Evolutionary conservation across 2,113 vertebrate genomes (phyloP), one percentile per base, ranked within the genome.

Genomic region (Salvelinus namaycush): DNA sequence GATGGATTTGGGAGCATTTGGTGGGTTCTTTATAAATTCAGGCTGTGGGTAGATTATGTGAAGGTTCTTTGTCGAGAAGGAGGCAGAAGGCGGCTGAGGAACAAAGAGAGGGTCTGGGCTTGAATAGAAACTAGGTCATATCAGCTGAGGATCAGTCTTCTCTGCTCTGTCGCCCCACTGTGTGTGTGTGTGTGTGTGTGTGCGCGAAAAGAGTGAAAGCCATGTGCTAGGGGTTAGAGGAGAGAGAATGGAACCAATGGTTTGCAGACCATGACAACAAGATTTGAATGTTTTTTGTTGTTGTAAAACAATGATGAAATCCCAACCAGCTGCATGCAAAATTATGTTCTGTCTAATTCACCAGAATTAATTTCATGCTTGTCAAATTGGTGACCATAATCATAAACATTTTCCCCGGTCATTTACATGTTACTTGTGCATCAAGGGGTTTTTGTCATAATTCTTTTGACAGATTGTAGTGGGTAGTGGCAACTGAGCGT

Each of bases 111-210:
- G 79, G 51, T 2, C 13, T 20, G 29, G 81, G 83, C 75, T 76
- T 91, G 87, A 89, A 87, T 87, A 80, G 88, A 92, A 93, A 92
- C 67, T 93, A 91, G 92, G 93, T 93, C 92, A 93, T 85, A 86
- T 89, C 84, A 84, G 86, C 51, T 3, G 82, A 84, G 87, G 86
- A 87, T 90, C 86, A 70, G 86, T 78, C 84, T 86, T 84, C 73
- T 81, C 84, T 86, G 86, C 13, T 83, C 79, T 34, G 84, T 86
- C 72, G 39, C 59, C 77, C 60, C 11, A n/a, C 39, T 54, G 51
- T 39, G 44, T 13, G 29, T 34, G 66, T 24, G 83, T 79, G 81
- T 74, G 83, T 76, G 65, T 72, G 71, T 72, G 77, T 70, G 57
- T 31, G 27, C 34, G 57, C 65, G 78, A 5, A 22, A 12, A 16